Base-by-base conservation (phyloP, 2,113 vertebrate species). In the Hyperoodon ampullatus region DNA sequence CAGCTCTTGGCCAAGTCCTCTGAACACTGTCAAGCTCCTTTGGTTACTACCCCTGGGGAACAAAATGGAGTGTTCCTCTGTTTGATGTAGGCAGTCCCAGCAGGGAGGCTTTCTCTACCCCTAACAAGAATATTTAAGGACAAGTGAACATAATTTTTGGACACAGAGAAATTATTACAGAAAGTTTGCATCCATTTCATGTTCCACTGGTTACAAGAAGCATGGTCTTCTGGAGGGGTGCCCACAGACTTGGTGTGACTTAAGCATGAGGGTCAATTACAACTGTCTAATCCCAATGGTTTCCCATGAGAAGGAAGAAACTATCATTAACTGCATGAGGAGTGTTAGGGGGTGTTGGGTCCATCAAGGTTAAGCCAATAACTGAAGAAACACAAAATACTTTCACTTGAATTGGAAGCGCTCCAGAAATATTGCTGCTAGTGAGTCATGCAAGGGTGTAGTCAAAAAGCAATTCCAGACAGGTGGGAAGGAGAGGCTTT, bases 391-490 rank as follows among this genome's bases (percentile, higher is more conserved):
- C 74, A 83, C 9, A 18, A 88, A 70, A 63, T 33, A 63, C 23
- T 90, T 82, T 85, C 12, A 35, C 12, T 88, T 78, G 90, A 92
- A 61, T 78, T 71, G 23, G 47, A 60, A 80, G 70, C 21, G 7
- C n/a, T 96, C 71, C 77, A 72, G 71, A 93, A 90, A 77, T 68
- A 85, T 47, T 60, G 66, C 47, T 85, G 2, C 39, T 18, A 3
- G 11, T 72, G 50, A 81, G 26, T 95, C 83, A 96, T 95, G 78
- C 47, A 47, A 74, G 88, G 68, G 28, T 81, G 35, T 50, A 39
- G 81, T 75, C 80, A 35, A 53, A 89, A 85, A 94, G 47, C 75
- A 81, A 86, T 92, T 96, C 84, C 75, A 90, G 85, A 66, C 16
- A 90, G 72, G 63, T 92, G 35, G 58, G 72, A 55, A 90, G 53